Evolutionary conservation across 2,888 invertebrate genomes (phyloP).

Genomic region (Serrognathus titanus): DNA sequence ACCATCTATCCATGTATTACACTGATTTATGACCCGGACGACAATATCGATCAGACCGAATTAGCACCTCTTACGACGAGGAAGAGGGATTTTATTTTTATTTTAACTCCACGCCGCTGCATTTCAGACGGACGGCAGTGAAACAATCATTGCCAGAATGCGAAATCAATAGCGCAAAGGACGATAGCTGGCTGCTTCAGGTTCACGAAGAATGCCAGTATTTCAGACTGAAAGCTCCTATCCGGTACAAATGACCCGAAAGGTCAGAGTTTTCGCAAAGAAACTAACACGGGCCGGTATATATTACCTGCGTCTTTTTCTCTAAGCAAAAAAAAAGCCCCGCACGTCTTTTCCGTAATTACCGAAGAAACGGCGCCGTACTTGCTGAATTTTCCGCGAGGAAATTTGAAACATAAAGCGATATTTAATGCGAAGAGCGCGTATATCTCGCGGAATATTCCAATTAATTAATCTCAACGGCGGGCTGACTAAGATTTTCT

Average conservation of each 20-base stretch:
- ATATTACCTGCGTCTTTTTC: slow-evolving; percentile 37
- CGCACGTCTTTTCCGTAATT: neutral
- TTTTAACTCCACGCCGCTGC: slow-evolving; percentile 8
- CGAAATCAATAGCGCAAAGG: slow-evolving; percentile 38
- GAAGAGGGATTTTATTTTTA: neutral
- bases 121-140: neutral
- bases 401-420: neutral
- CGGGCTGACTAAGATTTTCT: slow-evolving; percentile 10
- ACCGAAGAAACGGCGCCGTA: neutral
- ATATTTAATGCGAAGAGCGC: slow-evolving; percentile 1
- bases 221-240: slow-evolving; percentile 42
- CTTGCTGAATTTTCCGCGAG: neutral
- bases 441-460: slow-evolving; percentile 12
- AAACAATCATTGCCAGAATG: slow-evolving; percentile 34
- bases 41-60: slow-evolving; percentile 27
- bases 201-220: slow-evolving; percentile 42
- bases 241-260: slow-evolving; percentile 41
- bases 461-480: slow-evolving; percentile 13
- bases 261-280: slow-evolving; percentile 31
- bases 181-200: slow-evolving; percentile 36
- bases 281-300: slow-evolving; percentile 24
- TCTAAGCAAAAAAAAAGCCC: slow-evolving; percentile 31
- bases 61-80: slow-evolving; percentile 25
- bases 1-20: slow-evolving; percentile 34
- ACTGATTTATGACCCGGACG: slow-evolving; percentile 27